Conservation (phyloP, 2,113 vertebrate species). For the Lophotis ruficrista region DNA sequence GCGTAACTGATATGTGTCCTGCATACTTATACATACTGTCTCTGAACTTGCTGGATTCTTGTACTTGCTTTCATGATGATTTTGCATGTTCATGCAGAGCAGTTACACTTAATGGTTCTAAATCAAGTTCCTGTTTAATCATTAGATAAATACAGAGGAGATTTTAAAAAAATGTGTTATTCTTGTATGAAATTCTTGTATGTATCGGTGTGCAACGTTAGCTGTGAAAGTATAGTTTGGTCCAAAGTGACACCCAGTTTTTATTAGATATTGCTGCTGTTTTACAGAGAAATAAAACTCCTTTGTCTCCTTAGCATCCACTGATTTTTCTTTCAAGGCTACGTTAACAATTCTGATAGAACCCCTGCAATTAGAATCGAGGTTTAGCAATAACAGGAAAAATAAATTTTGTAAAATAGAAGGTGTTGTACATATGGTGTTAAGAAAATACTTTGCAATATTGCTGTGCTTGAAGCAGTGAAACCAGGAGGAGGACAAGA, state of each 20-base stretch:
- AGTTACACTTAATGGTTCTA: neutral
- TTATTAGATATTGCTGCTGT: conserved; percentile 28
- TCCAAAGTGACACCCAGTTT: neutral
- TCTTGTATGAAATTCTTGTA: neutral
- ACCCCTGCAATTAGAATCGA: conserved; percentile 54
- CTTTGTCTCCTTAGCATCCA: conserved; percentile 66
- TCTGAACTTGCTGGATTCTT: neutral
- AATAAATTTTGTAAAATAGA: conserved; percentile 58
- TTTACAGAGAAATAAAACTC: conserved; percentile 42
- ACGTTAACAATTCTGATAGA: conserved; percentile 60
- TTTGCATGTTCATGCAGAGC: neutral
- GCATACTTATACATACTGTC: neutral
- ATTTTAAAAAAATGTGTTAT: neutral
- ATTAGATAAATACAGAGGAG: neutral
- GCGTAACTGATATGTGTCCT: neutral
- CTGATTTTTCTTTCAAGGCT: conserved; percentile 68
- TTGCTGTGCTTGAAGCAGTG: conserved; percentile 64
- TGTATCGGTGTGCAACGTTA: neutral
- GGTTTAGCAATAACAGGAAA: conserved; percentile 17
- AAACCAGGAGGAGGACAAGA: conserved; percentile 69
- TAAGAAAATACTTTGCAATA: conserved; percentile 52
- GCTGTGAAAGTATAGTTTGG: conserved; percentile 13
- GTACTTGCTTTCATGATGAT: neutral
- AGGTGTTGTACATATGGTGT: neutral
- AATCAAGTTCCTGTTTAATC: neutral